Conservation (phyloP, 2,797 vertebrate species). For the Bufotes viridis region DNA sequence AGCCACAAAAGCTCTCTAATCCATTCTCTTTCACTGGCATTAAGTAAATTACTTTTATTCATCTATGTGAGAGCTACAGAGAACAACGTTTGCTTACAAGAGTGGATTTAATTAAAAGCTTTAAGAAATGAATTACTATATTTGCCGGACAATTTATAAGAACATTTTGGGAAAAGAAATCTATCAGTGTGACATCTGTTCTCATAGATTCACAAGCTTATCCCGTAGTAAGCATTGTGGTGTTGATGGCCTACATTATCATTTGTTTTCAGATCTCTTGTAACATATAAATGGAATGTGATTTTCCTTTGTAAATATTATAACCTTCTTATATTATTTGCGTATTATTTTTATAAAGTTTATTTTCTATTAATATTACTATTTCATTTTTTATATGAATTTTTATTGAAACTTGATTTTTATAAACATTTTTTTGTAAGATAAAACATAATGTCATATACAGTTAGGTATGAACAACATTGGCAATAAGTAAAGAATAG, state of each 20-base stretch:
- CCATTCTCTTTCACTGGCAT: constrained; percentile 51
- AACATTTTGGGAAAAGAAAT: constrained; percentile 31
- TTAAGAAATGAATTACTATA: constrained; percentile 39
- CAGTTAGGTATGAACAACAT: too few relatives aligned
- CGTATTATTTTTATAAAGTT: too few relatives aligned
- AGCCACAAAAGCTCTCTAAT: constrained; percentile 43
- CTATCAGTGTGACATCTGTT: not conserved
- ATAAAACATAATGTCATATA: too few relatives aligned
- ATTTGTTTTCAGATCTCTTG: not conserved
- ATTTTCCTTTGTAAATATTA: not conserved
- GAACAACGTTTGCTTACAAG: constrained; percentile 29
- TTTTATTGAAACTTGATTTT: too few relatives aligned
- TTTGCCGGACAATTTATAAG: constrained; percentile 30
- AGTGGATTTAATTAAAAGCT: constrained; percentile 53
- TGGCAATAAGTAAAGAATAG: too few relatives aligned
- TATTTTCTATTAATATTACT: too few relatives aligned
- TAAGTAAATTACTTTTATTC: constrained; percentile 59
- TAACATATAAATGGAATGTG: not conserved
- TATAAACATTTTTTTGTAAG: too few relatives aligned
- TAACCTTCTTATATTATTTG: not conserved
- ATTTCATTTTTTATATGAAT: too few relatives aligned
- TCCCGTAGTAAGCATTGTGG: not conserved
- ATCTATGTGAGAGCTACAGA: constrained; percentile 44
- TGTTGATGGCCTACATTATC: not conserved
- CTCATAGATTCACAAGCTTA: constrained; percentile 6